A percentile compares a stretch with the other conserved stretches of the same genome.
phyloP scores from a whole-genome alignment of 2,797 vertebrate genomes.

The Sebastes oblongus region DNA sequence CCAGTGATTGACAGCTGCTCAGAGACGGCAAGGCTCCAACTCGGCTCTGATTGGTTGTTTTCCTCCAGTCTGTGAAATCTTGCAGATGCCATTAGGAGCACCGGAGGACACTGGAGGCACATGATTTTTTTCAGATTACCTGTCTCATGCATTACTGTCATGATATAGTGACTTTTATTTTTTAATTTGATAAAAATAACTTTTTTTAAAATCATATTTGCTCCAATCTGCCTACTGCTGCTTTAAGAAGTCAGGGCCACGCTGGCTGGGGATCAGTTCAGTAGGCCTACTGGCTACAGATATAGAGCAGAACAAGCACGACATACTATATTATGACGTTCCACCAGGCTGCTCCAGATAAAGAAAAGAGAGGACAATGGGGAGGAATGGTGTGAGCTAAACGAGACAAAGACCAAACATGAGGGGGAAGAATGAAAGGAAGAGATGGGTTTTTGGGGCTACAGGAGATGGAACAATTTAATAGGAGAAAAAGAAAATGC shows the following conservation, averaged over 20 bases:
- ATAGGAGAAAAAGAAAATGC: not conserved
- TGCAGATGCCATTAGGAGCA: no score
- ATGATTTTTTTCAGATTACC: no score
- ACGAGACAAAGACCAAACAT: slow-evolving; percentile 10
- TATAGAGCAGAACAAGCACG: not conserved
- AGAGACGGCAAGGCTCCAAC: no score
- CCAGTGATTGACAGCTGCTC: no score
- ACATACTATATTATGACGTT: not conserved
- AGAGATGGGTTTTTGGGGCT: not conserved
- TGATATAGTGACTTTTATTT: no score
- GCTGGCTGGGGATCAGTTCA: not conserved
- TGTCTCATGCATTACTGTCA: no score
- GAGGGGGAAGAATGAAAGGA: not conserved
- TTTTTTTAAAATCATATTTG: no score
- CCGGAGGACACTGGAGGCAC: no score
- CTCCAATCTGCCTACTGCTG: no score
- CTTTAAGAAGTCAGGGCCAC: not conserved
- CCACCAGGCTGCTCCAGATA: slow-evolving; percentile 1
- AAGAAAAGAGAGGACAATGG: slow-evolving; percentile 1
- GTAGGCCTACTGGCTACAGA: not conserved
- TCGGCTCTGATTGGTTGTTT: no score
- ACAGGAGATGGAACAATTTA: slow-evolving; percentile 17
- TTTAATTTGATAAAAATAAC: no score
- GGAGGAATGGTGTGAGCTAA: not conserved
- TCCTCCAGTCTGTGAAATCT: no score